Conservation (phyloP, 2,888 invertebrate genomes). For the Scaptomyza cyrtandrae region DNA sequence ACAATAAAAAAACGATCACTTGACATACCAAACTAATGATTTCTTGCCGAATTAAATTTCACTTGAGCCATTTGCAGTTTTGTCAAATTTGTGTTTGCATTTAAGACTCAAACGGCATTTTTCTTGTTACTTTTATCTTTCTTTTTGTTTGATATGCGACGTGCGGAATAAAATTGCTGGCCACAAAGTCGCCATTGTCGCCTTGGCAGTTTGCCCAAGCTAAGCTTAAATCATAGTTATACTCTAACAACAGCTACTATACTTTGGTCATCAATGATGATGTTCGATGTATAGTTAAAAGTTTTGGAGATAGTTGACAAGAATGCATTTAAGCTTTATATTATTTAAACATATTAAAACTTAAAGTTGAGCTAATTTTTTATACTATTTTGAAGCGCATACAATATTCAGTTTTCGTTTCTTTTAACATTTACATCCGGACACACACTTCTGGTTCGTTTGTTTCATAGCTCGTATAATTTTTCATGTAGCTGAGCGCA, state of each 20-base stretch:
- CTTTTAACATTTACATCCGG: background rate
- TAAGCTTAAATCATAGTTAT: conserved; percentile 15
- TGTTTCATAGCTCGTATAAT: conserved; percentile 58
- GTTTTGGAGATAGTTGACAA: background rate
- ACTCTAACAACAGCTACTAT: background rate
- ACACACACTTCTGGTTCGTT: conserved; percentile 32
- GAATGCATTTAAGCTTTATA: background rate
- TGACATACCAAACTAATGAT: conserved; percentile 44
- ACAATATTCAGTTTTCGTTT: background rate
- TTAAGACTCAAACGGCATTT: conserved; percentile 4
- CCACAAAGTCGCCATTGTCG: conserved; percentile 43
- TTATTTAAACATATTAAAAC: too few relatives aligned
- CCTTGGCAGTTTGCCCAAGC: conserved; percentile 59
- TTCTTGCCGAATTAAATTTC: conserved; percentile 33
- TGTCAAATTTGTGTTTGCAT: conserved; percentile 36
- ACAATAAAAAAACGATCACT: conserved; percentile 28
- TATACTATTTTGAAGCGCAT: conserved; percentile 10
- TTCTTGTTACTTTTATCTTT: background rate
- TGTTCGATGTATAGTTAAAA: background rate
- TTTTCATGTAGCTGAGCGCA: conserved; percentile 62
- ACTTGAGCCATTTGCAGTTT: conserved; percentile 14
- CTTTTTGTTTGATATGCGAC: conserved; percentile 4
- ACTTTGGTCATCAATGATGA: background rate
- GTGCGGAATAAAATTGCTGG: conserved; percentile 40
- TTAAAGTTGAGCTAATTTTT: too few relatives aligned